Base-by-base conservation (phyloP, 2,888 invertebrate genomes). In the Ophonus ardosiacus region DNA sequence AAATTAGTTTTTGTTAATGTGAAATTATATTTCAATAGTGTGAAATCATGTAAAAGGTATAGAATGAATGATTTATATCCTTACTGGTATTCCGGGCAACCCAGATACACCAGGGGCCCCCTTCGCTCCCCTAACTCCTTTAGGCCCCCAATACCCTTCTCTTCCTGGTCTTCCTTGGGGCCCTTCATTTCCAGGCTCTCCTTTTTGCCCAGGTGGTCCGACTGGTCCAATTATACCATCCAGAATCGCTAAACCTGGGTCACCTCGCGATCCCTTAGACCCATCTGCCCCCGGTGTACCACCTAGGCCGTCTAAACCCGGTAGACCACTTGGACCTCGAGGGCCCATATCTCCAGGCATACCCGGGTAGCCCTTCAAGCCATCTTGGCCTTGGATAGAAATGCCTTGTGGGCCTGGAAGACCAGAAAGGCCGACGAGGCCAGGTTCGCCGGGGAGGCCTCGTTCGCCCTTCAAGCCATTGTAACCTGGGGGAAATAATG, bases 281-380 rank as follows among this genome's bases (percentile, higher is more conserved):
- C 91, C 95, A 87, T 87, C 88, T 10, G 80, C 21, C 57, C 91
- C 90, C 10, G 89, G 88, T 8, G 86, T 61, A 18, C 90, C 91
- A 51, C 85, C 81, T 51, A 87, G 38, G 7, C 91, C 90, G 0
- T 89, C 87, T 38, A 82, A 85, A 24, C 91, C 91, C 0, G 89
- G 89, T 13, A 51, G 71, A 15, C 91, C 92, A 0, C 89, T 78
- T 3, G 90, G 89, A 74, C 97, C 97, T 56, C 90, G 92, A 0
- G 93, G 93, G 15, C 97, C 97, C 84, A 92, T 90, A 85, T 93
- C 92, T 59, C 97, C 97, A 24, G 92, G 92, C 71, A 93, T 90
- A 43, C 97, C 97, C 0, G 92, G 91, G 86, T 93, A 93, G 5
- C 97, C 97, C 90, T 95, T 95, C 8, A 92, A 89, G 15, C 97